A percentile compares a stretch with the other conserved stretches of the same genome.
Evolutionary conservation across 2,797 vertebrate genomes (phyloP).

Genomic region (Dermochelys coriacea): DNA sequence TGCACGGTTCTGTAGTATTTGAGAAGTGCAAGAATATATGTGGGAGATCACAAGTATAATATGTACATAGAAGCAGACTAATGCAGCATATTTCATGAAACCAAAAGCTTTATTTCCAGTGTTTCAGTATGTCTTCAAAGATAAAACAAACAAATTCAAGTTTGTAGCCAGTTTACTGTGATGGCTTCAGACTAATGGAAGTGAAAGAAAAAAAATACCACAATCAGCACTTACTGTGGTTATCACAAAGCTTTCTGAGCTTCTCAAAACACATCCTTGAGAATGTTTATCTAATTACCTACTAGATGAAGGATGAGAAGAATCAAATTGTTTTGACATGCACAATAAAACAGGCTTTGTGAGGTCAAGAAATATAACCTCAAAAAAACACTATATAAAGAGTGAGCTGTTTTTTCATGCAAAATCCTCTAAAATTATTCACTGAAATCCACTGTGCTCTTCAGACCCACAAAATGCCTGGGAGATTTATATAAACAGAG

Average conservation of each 20-base stretch:
- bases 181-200: not conserved
- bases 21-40: not conserved
- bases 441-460: not conserved
- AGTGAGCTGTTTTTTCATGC: not conserved
- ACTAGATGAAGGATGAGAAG: not conserved
- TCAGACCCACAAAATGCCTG: not conserved
- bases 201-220: not conserved
- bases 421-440: not conserved
- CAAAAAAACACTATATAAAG: not conserved
- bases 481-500: no score
- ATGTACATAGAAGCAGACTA: not conserved
- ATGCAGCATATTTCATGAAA: not conserved
- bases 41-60: not conserved
- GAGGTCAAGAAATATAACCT: not conserved
- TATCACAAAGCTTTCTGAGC: not conserved
- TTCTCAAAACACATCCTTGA: not conserved
- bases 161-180: not conserved
- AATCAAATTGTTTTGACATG: not conserved
- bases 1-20: not conserved
- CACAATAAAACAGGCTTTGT: not conserved
- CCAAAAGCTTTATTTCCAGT: not conserved
- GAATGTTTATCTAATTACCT: not conserved
- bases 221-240: not conserved
- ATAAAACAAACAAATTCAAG: not conserved
- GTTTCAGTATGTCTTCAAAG: not conserved